Conservation (phyloP, 1,140 invertebrate genomes). For the Saccostrea cuccullata region DNA sequence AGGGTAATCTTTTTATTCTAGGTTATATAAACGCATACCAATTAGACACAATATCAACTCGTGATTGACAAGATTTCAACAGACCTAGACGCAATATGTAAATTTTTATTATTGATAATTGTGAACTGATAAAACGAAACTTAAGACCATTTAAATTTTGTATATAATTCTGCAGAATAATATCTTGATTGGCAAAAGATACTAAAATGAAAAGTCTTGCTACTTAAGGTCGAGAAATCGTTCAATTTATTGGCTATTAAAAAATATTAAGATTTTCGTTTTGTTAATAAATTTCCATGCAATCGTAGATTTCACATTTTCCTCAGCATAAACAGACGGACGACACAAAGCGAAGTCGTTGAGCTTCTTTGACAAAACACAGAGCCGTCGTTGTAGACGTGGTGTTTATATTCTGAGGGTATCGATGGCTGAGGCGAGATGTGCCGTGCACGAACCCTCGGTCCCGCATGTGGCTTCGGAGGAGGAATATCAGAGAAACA, state of each 20-base stretch:
- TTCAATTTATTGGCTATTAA: neutral
- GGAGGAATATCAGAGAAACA: slow-evolving; percentile 74
- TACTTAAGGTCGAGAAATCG: too few relatives aligned
- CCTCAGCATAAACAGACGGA: slow-evolving; percentile 17
- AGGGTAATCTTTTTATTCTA: neutral
- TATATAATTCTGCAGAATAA: neutral
- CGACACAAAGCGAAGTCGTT: neutral
- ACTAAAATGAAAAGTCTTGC: neutral
- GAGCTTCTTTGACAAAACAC: neutral
- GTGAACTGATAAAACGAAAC: neutral
- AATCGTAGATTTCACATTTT: neutral
- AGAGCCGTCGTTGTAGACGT: neutral
- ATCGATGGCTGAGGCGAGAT: slow-evolving; percentile 79
- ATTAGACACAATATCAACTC: neutral
- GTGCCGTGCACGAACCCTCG: slow-evolving; percentile 76
- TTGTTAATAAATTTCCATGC: neutral
- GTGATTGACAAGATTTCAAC: neutral
- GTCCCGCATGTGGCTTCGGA: slow-evolving; percentile 77
- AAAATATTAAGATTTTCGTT: neutral
- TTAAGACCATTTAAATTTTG: neutral
- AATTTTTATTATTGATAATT: neutral
- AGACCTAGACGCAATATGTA: neutral
- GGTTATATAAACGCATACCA: neutral
- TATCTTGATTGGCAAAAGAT: neutral
- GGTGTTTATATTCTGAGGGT: neutral